Conservation (phyloP, 2,797 vertebrate genomes). For the Hippopotamyrus pictus region DNA sequence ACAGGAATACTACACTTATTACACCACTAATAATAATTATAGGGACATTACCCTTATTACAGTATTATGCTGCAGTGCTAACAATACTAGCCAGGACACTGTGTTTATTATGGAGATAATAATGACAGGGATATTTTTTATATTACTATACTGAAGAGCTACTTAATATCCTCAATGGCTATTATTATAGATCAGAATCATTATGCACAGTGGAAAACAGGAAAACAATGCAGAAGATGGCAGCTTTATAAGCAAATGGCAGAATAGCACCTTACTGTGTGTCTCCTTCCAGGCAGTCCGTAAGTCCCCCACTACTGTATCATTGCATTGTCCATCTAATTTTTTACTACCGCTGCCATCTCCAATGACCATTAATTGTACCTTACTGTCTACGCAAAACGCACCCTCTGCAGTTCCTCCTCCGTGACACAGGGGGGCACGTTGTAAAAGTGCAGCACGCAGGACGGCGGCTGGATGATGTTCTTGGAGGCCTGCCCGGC, state of each 20-base stretch:
- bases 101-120: background rate
- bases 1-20: background rate
- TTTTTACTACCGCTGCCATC: background rate
- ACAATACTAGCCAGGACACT: background rate
- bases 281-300: background rate
- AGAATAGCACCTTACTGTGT: background rate
- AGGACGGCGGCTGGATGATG: constrained; percentile 94
- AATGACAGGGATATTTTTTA: background rate
- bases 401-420: constrained; percentile 81
- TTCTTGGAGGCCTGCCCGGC: constrained; percentile 96
- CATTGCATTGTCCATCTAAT: background rate
- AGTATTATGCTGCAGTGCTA: background rate
- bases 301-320: background rate
- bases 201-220: background rate
- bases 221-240: background rate
- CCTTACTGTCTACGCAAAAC: background rate
- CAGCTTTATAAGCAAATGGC: background rate
- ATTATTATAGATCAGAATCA: background rate
- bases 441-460: constrained; percentile 93
- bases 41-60: background rate
- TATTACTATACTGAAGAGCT: background rate
- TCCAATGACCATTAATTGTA: background rate
- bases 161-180: too few relatives aligned
- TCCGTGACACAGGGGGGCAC: constrained; percentile 85
- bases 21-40: background rate